Conservation (phyloP, 2,888 invertebrate species). For the Crioceris asparagi region DNA sequence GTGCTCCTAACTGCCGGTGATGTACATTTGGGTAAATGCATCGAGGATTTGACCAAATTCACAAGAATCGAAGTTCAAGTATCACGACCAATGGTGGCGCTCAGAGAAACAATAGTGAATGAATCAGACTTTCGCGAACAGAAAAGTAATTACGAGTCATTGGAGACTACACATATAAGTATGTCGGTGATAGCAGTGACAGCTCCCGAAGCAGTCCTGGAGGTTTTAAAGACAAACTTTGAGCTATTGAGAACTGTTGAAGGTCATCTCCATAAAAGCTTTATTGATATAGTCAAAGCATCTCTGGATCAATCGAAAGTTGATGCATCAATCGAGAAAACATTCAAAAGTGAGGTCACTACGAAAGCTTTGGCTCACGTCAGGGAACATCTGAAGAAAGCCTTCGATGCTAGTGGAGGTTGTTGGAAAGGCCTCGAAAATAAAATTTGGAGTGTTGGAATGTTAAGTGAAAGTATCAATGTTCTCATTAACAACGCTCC, state of each 20-base stretch:
- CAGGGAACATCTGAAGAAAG: constrained; percentile 47
- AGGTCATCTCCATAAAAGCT: constrained; percentile 29
- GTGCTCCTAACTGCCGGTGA: constrained; percentile 93
- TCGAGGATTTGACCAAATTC: constrained; percentile 77
- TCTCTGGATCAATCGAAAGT: constrained; percentile 18
- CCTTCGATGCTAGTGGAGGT: constrained; percentile 43
- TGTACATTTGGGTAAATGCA: constrained; percentile 90
- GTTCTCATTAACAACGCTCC: constrained; percentile 71
- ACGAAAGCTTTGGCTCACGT: constrained; percentile 24
- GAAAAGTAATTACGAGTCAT: constrained; percentile 12
- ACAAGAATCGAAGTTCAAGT: constrained; percentile 80
- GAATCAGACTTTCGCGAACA: constrained; percentile 78
- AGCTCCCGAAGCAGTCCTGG: constrained; percentile 59
- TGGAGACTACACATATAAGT: constrained; percentile 22
- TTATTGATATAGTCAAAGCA: constrained; percentile 23
- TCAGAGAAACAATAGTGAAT: constrained; percentile 83
- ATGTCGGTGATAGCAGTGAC: constrained; percentile 69
- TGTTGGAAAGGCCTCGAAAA: constrained; percentile 37
- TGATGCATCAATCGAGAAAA: constrained; percentile 16
- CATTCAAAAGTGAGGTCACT: constrained; percentile 23
- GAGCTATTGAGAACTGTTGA: constrained; percentile 58
- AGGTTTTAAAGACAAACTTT: constrained; percentile 58
- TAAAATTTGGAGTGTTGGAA: constrained; percentile 87
- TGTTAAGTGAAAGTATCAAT: constrained; percentile 81
- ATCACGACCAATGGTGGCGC: constrained; percentile 93